These are phyloP conservation scores for Corapipo altera DNA, from an alignment of 2,113 vertebrate genomes.

Conservation along the genomic window DNA sequence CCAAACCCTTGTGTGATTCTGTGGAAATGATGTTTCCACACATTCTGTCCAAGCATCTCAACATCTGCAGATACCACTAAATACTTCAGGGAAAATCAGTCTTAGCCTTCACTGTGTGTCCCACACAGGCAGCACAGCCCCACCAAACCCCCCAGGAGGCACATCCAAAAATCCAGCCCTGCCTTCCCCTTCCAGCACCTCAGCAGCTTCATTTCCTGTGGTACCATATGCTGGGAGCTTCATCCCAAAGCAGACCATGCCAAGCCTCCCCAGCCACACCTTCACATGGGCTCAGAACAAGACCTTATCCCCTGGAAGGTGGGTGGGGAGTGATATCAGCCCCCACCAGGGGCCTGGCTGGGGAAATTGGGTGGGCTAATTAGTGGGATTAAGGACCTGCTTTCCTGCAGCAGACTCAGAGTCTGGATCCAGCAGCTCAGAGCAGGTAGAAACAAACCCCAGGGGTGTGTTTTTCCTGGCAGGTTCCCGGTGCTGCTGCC, in stretches of 20 bases:
- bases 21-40: neutral
- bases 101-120: neutral
- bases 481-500: neutral
- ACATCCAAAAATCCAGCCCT: neutral
- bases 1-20: fast-evolving
- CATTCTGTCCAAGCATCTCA: neutral
- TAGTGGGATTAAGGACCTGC: neutral
- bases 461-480: fast-evolving
- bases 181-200: neutral
- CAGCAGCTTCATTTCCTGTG: neutral
- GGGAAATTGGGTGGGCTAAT: neutral
- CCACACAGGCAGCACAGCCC: neutral
- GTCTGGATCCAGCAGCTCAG: neutral
- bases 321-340: neutral
- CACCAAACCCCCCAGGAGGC: neutral
- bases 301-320: too few relatives aligned
- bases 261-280: neutral
- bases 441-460: neutral
- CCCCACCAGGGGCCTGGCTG: fast-evolving
- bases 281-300: neutral
- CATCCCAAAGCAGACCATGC: too few relatives aligned
- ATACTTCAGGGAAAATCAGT: neutral
- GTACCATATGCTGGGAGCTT: fast-evolving
- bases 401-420: neutral
- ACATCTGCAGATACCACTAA: neutral